Evolutionary conservation across 1,140 invertebrate genomes (phyloP).

Genomic region (Popillia japonica): DNA sequence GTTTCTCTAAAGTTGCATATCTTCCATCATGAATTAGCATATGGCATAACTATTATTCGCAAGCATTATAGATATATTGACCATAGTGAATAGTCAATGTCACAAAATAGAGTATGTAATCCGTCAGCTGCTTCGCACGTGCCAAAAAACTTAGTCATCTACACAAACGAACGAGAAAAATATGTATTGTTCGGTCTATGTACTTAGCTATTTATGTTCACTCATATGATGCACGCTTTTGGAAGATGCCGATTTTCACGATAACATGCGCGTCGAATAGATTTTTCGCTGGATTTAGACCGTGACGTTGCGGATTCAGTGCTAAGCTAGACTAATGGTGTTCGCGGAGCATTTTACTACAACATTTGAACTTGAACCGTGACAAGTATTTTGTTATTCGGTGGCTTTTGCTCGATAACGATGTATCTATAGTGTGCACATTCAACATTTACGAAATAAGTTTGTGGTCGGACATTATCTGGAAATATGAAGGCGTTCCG

Average conservation of each 20-base stretch:
- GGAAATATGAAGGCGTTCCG: too few relatives aligned
- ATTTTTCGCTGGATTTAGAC: slow-evolving; percentile 10
- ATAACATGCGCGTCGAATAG: background rate
- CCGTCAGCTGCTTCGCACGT: background rate
- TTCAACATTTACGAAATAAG: too few relatives aligned
- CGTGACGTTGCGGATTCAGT: background rate
- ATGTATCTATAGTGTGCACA: too few relatives aligned
- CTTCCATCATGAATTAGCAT: too few relatives aligned
- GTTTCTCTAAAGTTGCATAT: too few relatives aligned
- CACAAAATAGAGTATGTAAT: background rate
- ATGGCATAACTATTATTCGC: too few relatives aligned
- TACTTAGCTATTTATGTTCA: background rate
- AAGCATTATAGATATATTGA: too few relatives aligned
- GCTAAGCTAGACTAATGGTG: background rate
- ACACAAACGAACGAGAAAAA: background rate
- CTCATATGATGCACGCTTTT: background rate
- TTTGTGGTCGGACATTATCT: too few relatives aligned
- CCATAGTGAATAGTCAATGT: background rate
- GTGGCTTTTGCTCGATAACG: background rate
- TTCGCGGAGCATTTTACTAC: background rate
- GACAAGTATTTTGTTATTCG: background rate
- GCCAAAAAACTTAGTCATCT: background rate
- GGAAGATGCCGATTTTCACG: background rate
- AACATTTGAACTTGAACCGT: background rate
- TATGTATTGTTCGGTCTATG: background rate